Conservation (phyloP, 2,888 invertebrate species). For the Heteromyza rotundicornis region DNA sequence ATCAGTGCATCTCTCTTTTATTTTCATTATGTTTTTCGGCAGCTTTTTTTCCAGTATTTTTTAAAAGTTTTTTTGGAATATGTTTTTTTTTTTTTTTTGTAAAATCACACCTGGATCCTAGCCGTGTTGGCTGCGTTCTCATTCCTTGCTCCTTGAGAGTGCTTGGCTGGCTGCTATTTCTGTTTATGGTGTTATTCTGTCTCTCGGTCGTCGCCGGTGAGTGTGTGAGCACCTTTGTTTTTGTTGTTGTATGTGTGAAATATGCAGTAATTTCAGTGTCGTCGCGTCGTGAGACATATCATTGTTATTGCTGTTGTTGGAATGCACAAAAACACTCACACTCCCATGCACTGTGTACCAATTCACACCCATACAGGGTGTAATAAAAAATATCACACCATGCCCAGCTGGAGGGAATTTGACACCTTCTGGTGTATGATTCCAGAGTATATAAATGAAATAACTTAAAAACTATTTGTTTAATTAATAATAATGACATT, state of each 20-base stretch:
- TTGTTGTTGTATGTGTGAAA: conserved; percentile 25
- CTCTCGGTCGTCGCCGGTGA: not conserved
- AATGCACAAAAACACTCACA: no score
- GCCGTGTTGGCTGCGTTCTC: not conserved
- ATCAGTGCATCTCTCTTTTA: conserved; percentile 3
- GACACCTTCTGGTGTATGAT: no score
- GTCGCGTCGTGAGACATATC: conserved; percentile 27
- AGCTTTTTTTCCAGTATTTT: conserved; percentile 11
- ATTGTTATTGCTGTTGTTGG: no score
- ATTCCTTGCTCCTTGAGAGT: no score
- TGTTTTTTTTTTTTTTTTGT: conserved; percentile 20
- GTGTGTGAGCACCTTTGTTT: conserved; percentile 3
- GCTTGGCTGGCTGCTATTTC: not conserved
- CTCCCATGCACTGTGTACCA: no score
- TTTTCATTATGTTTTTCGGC: conserved; percentile 23
- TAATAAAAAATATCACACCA: no score
- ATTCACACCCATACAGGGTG: no score
- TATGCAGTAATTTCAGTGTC: conserved; percentile 38
- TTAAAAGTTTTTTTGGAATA: conserved; percentile 11
- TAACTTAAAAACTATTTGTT: no score
- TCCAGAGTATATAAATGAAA: no score
- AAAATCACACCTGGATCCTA: conserved; percentile 33
- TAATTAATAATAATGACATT: no score
- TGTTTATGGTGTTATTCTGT: conserved; percentile 1
- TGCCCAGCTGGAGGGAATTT: no score